A percentile compares a stretch with the other conserved stretches of the same genome.
Evolutionary conservation across 37 sponge, comb jelly and placozoan species (phyloP).

Genomic region (Theonella swinhoei): DNA sequence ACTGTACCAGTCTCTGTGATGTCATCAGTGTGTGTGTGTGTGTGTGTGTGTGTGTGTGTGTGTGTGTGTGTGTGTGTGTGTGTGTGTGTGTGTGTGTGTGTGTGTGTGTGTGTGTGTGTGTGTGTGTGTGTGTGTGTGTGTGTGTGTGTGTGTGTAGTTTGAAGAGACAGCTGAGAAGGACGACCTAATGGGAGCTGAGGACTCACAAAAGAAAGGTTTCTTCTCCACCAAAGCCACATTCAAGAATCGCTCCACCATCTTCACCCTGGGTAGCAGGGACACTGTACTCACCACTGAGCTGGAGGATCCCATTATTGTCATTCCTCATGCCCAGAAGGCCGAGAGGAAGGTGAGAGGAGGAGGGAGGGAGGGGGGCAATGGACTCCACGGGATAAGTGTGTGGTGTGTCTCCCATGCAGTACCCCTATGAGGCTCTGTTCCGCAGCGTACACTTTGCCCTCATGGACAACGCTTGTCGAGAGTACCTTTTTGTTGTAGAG

Average conservation of each 20-base stretch:
- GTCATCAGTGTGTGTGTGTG: too few species aligned
- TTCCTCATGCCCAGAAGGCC: slow-evolving; percentile 85
- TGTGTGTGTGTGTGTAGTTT: slow-evolving; percentile 69
- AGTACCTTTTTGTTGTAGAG: slow-evolving; percentile 93
- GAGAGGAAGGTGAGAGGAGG: slow-evolving; percentile 74
- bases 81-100: background rate
- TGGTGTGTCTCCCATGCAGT: slow-evolving; percentile 39
- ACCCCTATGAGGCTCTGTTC: slow-evolving; percentile 89
- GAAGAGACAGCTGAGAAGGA: slow-evolving; percentile 91
- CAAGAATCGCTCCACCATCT: slow-evolving; percentile 91
- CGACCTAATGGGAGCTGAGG: slow-evolving; percentile 97
- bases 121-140: background rate
- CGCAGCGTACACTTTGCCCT: slow-evolving; percentile 92
- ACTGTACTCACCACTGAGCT: slow-evolving; percentile 91
- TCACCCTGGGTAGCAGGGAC: slow-evolving; percentile 91
- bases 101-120: background rate
- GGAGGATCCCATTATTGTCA: slow-evolving; percentile 95
- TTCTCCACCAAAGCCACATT: slow-evolving; percentile 74
- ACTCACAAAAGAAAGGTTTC: slow-evolving; percentile 79
- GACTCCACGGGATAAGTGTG: too few species aligned
- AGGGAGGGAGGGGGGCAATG: background rate
- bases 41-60: background rate
- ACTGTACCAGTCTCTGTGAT: too few species aligned
- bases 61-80: background rate
- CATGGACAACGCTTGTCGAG: slow-evolving; percentile 92